A percentile compares a stretch with the other conserved stretches of the same genome.
phyloP scores from a whole-genome alignment of 2,113 vertebrate genomes.

The Hemicordylus capensis region DNA sequence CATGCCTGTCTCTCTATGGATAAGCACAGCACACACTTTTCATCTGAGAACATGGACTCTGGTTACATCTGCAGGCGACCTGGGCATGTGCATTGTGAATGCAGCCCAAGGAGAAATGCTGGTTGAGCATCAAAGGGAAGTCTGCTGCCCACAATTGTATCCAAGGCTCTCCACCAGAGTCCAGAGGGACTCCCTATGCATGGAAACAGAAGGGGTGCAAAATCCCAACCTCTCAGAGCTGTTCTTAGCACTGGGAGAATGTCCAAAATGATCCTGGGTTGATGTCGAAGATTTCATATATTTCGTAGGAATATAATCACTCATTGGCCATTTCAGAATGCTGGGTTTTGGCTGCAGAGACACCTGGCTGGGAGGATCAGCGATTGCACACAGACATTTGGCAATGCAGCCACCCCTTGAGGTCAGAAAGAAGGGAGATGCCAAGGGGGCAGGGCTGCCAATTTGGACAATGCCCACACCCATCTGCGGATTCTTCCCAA shows the following conservation, averaged over 20 bases:
- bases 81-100: no score
- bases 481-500: not conserved
- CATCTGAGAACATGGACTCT: not conserved
- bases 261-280: not conserved
- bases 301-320: not conserved
- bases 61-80: not conserved
- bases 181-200: not conserved
- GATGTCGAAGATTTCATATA: not conserved
- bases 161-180: not conserved
- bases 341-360: no score
- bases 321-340: not conserved
- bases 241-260: not conserved
- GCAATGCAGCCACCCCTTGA: not conserved
- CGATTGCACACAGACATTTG: no score
- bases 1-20: not conserved
- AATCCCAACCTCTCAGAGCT: not conserved
- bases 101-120: no score
- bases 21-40: not conserved
- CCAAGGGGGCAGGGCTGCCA: not conserved
- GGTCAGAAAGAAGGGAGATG: no score
- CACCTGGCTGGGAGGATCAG: no score
- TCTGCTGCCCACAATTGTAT: no score
- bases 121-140: no score
- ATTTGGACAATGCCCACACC: not conserved
- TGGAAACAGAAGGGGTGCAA: no score